phyloP scores from a whole-genome alignment of 2,797 vertebrate genomes.

The Myotis findleyi region DNA sequence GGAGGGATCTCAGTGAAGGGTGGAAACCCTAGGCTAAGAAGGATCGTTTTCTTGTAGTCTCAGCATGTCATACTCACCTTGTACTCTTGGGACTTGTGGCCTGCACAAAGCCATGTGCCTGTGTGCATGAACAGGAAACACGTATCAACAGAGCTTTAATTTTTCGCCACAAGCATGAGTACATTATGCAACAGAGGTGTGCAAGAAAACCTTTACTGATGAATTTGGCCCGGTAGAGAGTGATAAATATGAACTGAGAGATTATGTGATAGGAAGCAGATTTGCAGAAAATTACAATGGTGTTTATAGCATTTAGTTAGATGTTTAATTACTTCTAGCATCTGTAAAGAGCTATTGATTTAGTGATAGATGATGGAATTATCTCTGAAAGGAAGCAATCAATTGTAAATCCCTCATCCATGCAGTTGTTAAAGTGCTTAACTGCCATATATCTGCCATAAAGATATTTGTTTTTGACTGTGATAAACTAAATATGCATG shows the following conservation, averaged over 20 bases:
- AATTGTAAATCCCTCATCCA: conserved; percentile 4
- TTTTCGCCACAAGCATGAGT: neutral
- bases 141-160: neutral
- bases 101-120: neutral
- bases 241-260: conserved; percentile 26
- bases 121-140: conserved; percentile 18
- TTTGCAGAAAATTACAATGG: conserved; percentile 39
- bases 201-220: neutral
- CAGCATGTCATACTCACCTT: neutral
- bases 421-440: conserved; percentile 4
- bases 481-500: neutral
- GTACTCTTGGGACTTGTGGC: neutral
- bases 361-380: conserved; percentile 53
- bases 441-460: neutral
- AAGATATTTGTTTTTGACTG: conserved; percentile 34
- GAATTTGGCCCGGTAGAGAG: conserved; percentile 1
- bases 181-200: neutral
- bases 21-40: neutral
- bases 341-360: conserved; percentile 57
- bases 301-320: conserved; percentile 54
- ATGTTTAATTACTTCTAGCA: conserved; percentile 56
- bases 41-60: conserved; percentile 32
- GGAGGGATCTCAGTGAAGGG: neutral
- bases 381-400: conserved; percentile 40
- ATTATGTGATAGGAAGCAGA: conserved; percentile 28